Evolutionary conservation across 2,113 vertebrate genomes (phyloP), one percentile per base, ranked within the genome.

Genomic region (Odontesthes bonariensis): DNA sequence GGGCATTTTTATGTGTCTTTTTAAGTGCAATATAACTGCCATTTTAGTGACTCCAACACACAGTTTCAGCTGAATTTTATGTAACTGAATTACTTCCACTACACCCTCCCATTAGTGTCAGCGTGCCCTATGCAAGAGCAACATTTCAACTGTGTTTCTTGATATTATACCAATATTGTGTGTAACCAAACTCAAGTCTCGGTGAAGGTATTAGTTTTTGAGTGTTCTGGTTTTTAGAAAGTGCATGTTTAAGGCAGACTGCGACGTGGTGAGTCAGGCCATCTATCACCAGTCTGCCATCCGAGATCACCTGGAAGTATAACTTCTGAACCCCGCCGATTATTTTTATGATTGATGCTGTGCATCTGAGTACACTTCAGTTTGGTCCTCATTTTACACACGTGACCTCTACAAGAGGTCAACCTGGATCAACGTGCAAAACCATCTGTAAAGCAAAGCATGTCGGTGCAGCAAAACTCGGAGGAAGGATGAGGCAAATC

Each of bases 301-400:
- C 47, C 52, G 62, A 69, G 55, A 69, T 77, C 42, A 75, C 38
- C 38, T n/a, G 47, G 62, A 69, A 33, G 47, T 60, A 11, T 65
- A 46, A 56, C 55, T 49, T 62, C 19, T 47, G 54, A 79, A 62
- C 52, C 38, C 75, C 71, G 68, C 69, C 68, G 49, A 83, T 65
- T 63, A 38, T 9, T n/a, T 54, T 32, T 68, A 40, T 11, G 44
- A 66, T 83, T 31, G 79, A 89, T 89, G 74, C 85, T 53, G 56
- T 86, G 83, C 74, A 86, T 90, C 84, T 42, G 53, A 70, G 42
- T 55, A 66, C 55, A 44, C 51, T 60, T 71, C 58, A 71, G 57
- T 71, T 46, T 56, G 67, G 56, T 63, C 32, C 42, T 69, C n/a
- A 19, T 75, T 58, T 73, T 7, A 64, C 59, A 66, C 38, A 76